phyloP scores from a whole-genome alignment of 2,888 invertebrate genomes.

The Cremastinae sp. region DNA sequence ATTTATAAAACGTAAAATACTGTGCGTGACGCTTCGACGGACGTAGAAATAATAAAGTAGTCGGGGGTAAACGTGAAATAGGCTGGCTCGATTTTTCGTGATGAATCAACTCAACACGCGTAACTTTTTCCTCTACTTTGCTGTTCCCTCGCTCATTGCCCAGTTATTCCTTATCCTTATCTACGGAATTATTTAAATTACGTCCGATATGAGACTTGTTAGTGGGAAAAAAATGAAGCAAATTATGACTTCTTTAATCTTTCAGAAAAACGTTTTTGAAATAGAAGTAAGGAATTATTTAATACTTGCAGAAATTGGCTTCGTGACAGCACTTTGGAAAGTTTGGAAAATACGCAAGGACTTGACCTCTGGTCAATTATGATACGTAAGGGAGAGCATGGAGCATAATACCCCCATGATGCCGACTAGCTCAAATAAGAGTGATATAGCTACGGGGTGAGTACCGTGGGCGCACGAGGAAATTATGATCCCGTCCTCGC shows the following conservation, averaged over 20 bases:
- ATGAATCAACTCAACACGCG: constrained; percentile 64
- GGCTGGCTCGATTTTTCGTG: constrained; percentile 63
- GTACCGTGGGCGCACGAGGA: constrained; percentile 64
- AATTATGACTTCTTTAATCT: no score
- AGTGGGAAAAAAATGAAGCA: no score
- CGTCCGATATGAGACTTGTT: constrained; percentile 24
- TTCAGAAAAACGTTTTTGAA: no score
- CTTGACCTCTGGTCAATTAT: neutral
- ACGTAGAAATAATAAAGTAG: constrained; percentile 63
- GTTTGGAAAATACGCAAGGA: no score
- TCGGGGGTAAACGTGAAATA: constrained; percentile 40
- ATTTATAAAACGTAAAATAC: neutral
- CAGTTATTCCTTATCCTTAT: neutral
- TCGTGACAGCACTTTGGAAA: no score
- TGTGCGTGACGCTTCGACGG: constrained; percentile 62
- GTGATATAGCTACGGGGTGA: constrained; percentile 41
- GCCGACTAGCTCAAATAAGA: constrained; percentile 29
- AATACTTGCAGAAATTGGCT: no score
- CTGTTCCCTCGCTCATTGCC: constrained; percentile 33
- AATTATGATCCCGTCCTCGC: constrained; percentile 75
- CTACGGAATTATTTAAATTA: neutral
- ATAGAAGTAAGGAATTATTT: no score
- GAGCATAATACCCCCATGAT: constrained; percentile 8
- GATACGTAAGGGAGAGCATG: neutral
- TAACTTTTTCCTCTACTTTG: constrained; percentile 36